Evolutionary conservation across 2,888 invertebrate species (phyloP).

Genomic region (Nipponacmea schrenckii): DNA sequence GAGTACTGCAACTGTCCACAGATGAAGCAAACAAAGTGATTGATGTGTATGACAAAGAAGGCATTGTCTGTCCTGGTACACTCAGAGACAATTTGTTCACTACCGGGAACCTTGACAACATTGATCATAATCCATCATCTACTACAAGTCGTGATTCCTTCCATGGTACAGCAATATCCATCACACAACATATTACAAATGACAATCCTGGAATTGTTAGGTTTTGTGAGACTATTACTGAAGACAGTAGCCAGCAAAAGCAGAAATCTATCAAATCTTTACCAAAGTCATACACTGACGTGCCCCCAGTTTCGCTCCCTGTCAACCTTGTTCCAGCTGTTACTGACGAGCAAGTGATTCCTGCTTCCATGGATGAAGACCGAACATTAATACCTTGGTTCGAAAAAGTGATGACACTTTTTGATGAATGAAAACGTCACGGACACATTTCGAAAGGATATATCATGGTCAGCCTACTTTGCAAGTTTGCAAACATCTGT

Average conservation of each 20-base stretch:
- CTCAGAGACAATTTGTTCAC: constrained; percentile 9
- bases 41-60: constrained; percentile 8
- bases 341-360: not conserved
- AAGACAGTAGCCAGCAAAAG: not conserved
- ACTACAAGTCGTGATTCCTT: constrained; percentile 3
- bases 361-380: too few species aligned
- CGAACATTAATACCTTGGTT: too few species aligned
- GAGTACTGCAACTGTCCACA: constrained; percentile 12
- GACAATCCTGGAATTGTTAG: not conserved
- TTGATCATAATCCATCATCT: constrained; percentile 14
- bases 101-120: constrained; percentile 10
- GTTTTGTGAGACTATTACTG: not conserved
- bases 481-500: not conserved
- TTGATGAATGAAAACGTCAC: too few species aligned
- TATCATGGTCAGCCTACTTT: not conserved
- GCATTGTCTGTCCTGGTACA: not conserved
- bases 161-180: constrained; percentile 10
- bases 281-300: not conserved
- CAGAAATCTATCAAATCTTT: not conserved
- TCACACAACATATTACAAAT: constrained; percentile 10
- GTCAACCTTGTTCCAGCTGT: not conserved
- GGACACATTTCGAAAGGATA: too few species aligned
- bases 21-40: constrained; percentile 8
- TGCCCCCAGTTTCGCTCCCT: not conserved
- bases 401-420: too few species aligned